phyloP scores from a whole-genome alignment of 1,140 invertebrate genomes.

The Heterodera schachtii region DNA sequence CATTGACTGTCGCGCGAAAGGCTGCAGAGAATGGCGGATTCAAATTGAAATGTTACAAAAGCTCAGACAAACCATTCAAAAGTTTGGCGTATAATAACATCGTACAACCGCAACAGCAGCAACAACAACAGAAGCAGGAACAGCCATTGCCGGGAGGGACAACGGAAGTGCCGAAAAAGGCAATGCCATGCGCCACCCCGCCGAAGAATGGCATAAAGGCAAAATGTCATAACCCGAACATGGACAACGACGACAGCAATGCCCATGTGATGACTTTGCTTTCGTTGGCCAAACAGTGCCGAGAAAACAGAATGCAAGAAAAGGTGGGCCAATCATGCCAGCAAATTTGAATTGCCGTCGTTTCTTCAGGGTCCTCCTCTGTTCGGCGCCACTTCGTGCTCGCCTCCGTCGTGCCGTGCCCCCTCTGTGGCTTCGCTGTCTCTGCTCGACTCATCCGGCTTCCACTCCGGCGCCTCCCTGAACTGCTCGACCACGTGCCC shows the following conservation, averaged over 20 bases:
- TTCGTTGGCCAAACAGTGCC: constrained; percentile 40
- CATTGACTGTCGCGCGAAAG: constrained; percentile 53
- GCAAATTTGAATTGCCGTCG: not conserved
- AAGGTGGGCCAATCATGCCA: not conserved
- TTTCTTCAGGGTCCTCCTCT: not conserved
- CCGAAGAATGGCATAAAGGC: constrained; percentile 20
- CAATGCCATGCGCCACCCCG: not conserved
- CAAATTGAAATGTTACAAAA: constrained; percentile 55
- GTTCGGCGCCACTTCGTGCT: constrained; percentile 26
- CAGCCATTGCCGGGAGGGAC: not conserved
- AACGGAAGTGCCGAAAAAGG: constrained; percentile 14
- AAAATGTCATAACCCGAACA: constrained; percentile 4
- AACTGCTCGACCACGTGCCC: constrained; percentile 3
- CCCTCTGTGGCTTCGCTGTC: not conserved
- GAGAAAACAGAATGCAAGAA: constrained; percentile 4
- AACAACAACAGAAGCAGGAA: constrained; percentile 18
- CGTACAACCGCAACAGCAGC: constrained; percentile 17
- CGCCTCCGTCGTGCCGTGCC: constrained; percentile 12
- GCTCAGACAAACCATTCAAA: constrained; percentile 34
- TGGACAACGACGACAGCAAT: constrained; percentile 33
- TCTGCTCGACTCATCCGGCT: constrained; percentile 5
- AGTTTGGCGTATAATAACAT: constrained; percentile 6
- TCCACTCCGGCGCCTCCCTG: constrained; percentile 1
- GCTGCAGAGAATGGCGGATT: constrained; percentile 56
- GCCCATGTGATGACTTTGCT: constrained; percentile 43